Conservation (phyloP, 2,113 vertebrate genomes). For the Ammodytes dubius region DNA sequence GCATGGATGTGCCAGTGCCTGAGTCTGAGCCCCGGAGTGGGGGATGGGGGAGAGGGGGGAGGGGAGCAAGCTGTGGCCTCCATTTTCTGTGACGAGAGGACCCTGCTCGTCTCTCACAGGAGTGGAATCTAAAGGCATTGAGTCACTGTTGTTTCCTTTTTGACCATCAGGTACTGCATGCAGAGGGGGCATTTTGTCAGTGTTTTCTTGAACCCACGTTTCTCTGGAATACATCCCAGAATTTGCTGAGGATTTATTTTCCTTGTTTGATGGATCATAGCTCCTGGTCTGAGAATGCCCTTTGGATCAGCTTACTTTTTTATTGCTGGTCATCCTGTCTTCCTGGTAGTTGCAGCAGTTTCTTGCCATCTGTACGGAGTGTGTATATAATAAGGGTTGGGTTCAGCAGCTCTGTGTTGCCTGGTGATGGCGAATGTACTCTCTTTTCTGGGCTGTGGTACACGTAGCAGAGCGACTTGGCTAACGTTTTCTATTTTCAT, state of each 20-base stretch:
- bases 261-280: constrained; percentile 73
- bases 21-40: constrained; percentile 79
- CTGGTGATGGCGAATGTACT: constrained; percentile 45
- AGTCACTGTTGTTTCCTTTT: constrained; percentile 78
- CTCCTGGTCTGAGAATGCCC: constrained; percentile 72
- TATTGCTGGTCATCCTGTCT: constrained; percentile 41
- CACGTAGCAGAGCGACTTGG: constrained; percentile 68
- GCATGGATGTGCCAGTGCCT: constrained; percentile 83
- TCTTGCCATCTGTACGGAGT: constrained; percentile 43
- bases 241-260: constrained; percentile 79
- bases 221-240: constrained; percentile 76
- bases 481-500: constrained; percentile 75
- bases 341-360: constrained; percentile 59
- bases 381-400: constrained; percentile 30
- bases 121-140: constrained; percentile 80
- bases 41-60: constrained; percentile 84
- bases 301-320: constrained; percentile 71
- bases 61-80: constrained; percentile 85
- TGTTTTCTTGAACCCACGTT: constrained; percentile 64
- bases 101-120: constrained; percentile 84
- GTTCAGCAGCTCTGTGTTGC: constrained; percentile 47
- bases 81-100: constrained; percentile 87
- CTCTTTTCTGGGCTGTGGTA: constrained; percentile 62
- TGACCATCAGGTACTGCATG: constrained; percentile 78
- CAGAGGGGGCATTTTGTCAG: constrained; percentile 67